phyloP scores from a whole-genome alignment of 2,888 invertebrate species.

The Cataglyphis altisquamis region DNA sequence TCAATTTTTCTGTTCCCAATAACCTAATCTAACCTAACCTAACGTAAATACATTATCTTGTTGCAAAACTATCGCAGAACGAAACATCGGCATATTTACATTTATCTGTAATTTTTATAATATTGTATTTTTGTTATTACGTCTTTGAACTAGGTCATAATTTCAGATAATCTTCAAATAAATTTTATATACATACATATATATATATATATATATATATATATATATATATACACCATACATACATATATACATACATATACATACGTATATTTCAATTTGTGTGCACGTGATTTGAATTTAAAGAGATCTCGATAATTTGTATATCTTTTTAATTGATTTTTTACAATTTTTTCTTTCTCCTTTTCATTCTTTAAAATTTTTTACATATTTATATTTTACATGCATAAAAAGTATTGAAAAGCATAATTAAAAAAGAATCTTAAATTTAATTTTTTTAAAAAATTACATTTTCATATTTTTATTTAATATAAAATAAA shows the following conservation, averaged over 20 bases:
- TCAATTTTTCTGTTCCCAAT: neutral
- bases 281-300: neutral
- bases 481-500: neutral
- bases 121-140: neutral
- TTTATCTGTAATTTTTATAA: slow-evolving; percentile 4
- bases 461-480: neutral
- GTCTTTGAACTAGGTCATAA: neutral
- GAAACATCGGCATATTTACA: neutral
- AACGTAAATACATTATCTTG: slow-evolving; percentile 15
- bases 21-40: neutral
- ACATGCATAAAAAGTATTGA: neutral
- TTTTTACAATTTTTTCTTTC: neutral
- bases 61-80: neutral
- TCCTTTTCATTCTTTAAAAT: neutral
- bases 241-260: no score
- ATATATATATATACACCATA: neutral
- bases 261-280: neutral
- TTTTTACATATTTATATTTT: neutral
- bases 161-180: neutral
- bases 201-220: neutral
- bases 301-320: neutral
- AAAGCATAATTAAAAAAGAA: neutral
- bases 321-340: neutral
- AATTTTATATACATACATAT: neutral
- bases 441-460: neutral